Evolutionary conservation across 2,888 invertebrate genomes (phyloP).

Genomic region (Marasmarcha lunaedactyla): DNA sequence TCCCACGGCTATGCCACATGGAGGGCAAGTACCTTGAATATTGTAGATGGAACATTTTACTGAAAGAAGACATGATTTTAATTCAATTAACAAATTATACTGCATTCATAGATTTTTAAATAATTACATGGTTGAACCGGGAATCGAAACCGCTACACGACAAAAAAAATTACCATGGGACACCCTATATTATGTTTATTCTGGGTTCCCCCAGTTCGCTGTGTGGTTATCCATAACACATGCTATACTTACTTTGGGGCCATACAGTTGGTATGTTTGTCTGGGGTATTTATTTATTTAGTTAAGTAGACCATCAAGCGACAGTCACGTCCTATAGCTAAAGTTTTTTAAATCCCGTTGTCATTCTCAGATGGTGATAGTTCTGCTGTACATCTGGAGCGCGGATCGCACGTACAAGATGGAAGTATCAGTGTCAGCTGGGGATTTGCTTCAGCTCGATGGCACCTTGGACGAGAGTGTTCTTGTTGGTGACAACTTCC

Average conservation of each 20-base stretch:
- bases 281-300: neutral
- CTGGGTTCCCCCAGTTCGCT: slow-evolving; percentile 1
- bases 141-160: no score
- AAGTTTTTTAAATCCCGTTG: neutral
- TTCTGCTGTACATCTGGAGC: slow-evolving; percentile 53
- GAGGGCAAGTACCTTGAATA: no score
- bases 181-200: neutral
- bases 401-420: slow-evolving; percentile 42
- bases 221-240: slow-evolving; percentile 1
- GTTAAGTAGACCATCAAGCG: neutral
- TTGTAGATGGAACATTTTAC: no score
- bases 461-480: slow-evolving; percentile 63
- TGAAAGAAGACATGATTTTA: no score
- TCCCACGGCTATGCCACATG: no score
- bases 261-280: neutral
- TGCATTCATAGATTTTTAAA: no score
- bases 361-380: slow-evolving; percentile 36
- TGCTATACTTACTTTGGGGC: neutral
- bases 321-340: neutral
- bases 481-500: slow-evolving; percentile 51
- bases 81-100: no score
- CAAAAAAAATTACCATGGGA: no score
- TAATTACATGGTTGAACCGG: no score
- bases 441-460: slow-evolving; percentile 58
- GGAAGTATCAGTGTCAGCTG: slow-evolving; percentile 60